phyloP scores from a whole-genome alignment of 2,888 invertebrate species.

The Sipha maydis region DNA sequence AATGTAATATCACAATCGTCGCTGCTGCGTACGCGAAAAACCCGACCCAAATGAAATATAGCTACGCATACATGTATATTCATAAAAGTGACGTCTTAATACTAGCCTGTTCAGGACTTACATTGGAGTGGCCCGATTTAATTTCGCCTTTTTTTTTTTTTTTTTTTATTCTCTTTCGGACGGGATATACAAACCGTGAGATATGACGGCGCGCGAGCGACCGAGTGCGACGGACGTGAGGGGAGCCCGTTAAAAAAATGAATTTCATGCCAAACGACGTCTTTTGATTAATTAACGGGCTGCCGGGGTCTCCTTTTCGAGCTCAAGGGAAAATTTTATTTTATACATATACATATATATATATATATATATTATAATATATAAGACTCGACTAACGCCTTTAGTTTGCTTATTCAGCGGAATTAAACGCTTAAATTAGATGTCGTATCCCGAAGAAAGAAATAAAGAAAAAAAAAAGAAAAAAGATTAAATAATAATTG shows the following conservation, averaged over 20 bases:
- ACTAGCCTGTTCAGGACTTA: conserved; percentile 31
- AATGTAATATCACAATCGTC: conserved; percentile 42
- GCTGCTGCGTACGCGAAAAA: conserved; percentile 29
- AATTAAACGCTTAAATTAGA: conserved; percentile 58
- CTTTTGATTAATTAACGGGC: conserved; percentile 58
- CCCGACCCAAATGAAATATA: conserved; percentile 39
- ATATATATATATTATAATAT: not conserved
- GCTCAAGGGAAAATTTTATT: conserved; percentile 8
- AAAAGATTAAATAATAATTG: conserved; percentile 50
- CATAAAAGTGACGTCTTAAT: conserved; percentile 52
- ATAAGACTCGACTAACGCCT: conserved; percentile 45
- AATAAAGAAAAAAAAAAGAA: not conserved
- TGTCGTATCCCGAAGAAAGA: conserved; percentile 11
- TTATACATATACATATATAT: not conserved
- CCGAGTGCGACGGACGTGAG: not conserved
- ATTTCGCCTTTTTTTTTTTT: conserved; percentile 25
- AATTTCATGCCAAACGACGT: conserved; percentile 51
- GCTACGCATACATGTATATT: not conserved
- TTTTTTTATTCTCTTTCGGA: not conserved
- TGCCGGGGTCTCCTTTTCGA: conserved; percentile 25
- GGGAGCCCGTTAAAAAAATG: conserved; percentile 44
- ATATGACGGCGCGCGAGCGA: conserved; percentile 35
- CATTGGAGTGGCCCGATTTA: conserved; percentile 51
- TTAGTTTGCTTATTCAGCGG: conserved; percentile 53
- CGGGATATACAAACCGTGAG: conserved; percentile 41